These are phyloP conservation scores for Dryobates pubescens DNA, from an alignment of 2,797 vertebrate genomes.

Conservation along the genomic window DNA sequence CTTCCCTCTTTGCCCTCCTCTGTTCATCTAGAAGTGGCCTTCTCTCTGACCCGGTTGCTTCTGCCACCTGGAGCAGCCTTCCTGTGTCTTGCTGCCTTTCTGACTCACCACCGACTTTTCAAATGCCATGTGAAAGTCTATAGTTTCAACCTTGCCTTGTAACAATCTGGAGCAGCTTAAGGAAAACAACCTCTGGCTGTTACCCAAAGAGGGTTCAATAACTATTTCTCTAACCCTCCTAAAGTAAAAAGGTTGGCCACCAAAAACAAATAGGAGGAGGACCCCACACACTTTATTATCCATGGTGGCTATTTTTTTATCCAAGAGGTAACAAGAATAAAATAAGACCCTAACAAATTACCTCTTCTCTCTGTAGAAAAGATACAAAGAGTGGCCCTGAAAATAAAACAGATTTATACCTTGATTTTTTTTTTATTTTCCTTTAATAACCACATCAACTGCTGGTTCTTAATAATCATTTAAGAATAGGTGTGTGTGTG, in stretches of 20 bases:
- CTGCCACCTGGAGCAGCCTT: conserved; percentile 57
- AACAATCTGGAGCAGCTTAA: conserved; percentile 54
- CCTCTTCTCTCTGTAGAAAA: background rate
- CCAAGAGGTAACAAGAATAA: background rate
- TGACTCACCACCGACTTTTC: conserved; percentile 54
- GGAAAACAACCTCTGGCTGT: conserved; percentile 50
- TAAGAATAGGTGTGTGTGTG: background rate
- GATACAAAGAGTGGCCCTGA: background rate
- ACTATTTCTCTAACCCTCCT: conserved; percentile 63
- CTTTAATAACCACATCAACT: background rate
- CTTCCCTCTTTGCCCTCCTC: background rate
- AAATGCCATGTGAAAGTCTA: conserved; percentile 64
- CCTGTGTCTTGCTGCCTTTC: conserved; percentile 39
- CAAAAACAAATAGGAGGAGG: conserved; percentile 55
- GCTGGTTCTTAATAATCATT: background rate
- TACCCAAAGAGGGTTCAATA: conserved; percentile 47
- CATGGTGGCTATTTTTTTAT: background rate
- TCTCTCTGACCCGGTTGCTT: conserved; percentile 60
- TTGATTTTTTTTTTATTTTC: background rate
- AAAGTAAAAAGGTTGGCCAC: conserved; percentile 45
- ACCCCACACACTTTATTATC: background rate
- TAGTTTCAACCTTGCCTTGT: conserved; percentile 56
- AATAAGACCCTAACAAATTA: background rate
- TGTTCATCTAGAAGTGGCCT: conserved; percentile 9
- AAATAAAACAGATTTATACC: background rate